phyloP scores from a whole-genome alignment of 2,888 invertebrate genomes.

The Eubasilissa splendida region DNA sequence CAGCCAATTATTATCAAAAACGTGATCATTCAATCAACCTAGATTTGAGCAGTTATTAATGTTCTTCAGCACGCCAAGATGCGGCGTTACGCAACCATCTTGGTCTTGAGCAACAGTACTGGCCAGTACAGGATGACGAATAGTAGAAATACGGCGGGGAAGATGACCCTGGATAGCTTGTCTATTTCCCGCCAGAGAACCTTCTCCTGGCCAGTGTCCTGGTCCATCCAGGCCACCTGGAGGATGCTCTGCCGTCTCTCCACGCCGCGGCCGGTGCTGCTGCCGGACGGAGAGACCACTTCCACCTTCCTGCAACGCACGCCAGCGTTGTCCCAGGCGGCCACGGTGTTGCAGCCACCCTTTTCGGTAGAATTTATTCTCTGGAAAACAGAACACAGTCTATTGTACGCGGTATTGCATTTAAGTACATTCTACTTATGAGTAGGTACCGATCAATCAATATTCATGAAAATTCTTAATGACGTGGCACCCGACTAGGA shows the following conservation, averaged over 20 bases:
- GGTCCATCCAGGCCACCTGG: constrained; percentile 78
- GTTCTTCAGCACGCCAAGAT: constrained; percentile 19
- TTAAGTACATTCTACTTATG: too few species aligned
- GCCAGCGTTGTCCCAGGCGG: constrained; percentile 76
- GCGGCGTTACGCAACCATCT: constrained; percentile 59
- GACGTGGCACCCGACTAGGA: too few species aligned
- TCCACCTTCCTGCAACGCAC: constrained; percentile 76
- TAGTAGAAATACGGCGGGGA: constrained; percentile 84
- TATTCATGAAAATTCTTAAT: too few species aligned
- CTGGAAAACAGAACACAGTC: constrained; percentile 64
- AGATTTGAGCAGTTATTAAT: constrained; percentile 29
- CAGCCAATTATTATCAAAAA: too few species aligned
- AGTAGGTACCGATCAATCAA: too few species aligned
- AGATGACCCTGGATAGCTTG: constrained; percentile 81
- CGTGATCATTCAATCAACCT: neutral
- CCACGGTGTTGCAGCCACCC: constrained; percentile 77
- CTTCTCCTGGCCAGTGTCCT: constrained; percentile 79
- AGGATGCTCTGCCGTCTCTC: constrained; percentile 71
- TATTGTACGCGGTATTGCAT: too few species aligned
- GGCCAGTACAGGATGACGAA: constrained; percentile 88
- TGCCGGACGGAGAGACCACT: constrained; percentile 65
- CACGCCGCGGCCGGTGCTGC: constrained; percentile 61
- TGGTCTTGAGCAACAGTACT: constrained; percentile 79
- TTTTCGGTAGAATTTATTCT: constrained; percentile 78
- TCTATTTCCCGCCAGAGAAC: constrained; percentile 87